These are phyloP conservation scores for Rotaria macrura DNA, from an alignment of 2,888 invertebrate species.

Conservation along the genomic window DNA sequence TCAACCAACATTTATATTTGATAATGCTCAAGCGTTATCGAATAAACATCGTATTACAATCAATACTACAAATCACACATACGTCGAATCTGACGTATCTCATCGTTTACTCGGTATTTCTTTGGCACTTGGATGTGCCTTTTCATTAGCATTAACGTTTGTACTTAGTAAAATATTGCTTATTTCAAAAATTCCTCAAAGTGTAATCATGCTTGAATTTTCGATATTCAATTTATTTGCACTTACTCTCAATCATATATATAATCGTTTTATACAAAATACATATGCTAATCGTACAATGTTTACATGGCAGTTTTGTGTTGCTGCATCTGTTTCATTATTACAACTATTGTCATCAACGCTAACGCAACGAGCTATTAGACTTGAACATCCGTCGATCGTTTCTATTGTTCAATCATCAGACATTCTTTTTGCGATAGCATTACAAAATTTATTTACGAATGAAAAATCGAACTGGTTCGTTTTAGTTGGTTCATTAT, in stretches of 20 bases:
- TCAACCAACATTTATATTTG: conserved; percentile 7
- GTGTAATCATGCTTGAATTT: neutral
- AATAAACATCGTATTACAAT: neutral
- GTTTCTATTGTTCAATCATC: neutral
- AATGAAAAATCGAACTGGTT: neutral
- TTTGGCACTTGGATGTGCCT: neutral
- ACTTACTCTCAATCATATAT: neutral
- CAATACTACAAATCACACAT: neutral
- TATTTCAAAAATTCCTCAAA: neutral
- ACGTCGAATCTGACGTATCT: neutral
- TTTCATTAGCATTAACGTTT: neutral
- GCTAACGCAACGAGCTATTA: neutral
- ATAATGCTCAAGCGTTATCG: neutral
- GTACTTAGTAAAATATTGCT: neutral
- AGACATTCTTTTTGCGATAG: neutral
- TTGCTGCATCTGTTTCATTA: neutral
- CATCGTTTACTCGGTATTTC: neutral
- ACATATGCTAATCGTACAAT: neutral
- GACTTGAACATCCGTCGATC: neutral
- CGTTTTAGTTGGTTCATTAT: neutral
- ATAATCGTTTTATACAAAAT: neutral
- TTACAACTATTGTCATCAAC: neutral
- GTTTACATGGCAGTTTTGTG: neutral
- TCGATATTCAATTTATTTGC: neutral
- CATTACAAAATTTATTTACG: neutral